A percentile compares a stretch with the other conserved stretches of the same genome.
Evolutionary conservation across 2,113 vertebrate genomes (phyloP).

Genomic region (Lophochroa leadbeateri): DNA sequence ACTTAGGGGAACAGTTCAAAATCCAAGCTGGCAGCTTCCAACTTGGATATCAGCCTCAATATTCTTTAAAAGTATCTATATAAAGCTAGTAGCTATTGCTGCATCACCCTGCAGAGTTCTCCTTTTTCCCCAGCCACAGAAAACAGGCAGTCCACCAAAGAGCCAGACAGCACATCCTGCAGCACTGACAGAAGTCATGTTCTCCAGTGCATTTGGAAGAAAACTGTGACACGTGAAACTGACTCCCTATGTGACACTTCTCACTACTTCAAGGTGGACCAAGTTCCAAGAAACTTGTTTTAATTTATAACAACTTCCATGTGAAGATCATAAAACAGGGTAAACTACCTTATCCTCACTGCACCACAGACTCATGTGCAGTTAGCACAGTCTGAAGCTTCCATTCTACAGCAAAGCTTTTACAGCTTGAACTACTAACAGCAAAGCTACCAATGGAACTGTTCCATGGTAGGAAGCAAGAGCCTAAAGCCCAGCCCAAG

Average conservation of each 20-base stretch:
- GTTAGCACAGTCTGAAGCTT: no score
- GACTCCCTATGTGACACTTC: background rate
- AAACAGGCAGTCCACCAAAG: background rate
- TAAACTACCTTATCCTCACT: accelerated
- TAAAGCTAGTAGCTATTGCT: background rate
- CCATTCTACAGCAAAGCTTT: background rate
- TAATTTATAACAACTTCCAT: accelerated
- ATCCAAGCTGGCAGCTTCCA: background rate
- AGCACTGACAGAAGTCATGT: accelerated
- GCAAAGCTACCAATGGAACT: background rate
- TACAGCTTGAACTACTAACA: background rate
- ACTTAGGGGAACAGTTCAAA: background rate
- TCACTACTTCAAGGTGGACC: accelerated
- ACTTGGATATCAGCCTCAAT: background rate
- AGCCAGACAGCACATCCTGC: background rate
- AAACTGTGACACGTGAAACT: background rate
- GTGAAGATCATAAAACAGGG: accelerated
- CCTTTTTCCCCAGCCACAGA: accelerated
- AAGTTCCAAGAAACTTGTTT: background rate
- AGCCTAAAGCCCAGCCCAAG: no score
- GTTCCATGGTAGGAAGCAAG: accelerated
- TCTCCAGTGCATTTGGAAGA: background rate
- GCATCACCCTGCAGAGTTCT: background rate
- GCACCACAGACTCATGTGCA: accelerated
- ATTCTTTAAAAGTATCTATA: accelerated